Percentiles rank a stretch among this genome's conserved stretches.
Conservation (phyloP, 2,888 invertebrate genomes). For the Isoperla grammatica region DNA sequence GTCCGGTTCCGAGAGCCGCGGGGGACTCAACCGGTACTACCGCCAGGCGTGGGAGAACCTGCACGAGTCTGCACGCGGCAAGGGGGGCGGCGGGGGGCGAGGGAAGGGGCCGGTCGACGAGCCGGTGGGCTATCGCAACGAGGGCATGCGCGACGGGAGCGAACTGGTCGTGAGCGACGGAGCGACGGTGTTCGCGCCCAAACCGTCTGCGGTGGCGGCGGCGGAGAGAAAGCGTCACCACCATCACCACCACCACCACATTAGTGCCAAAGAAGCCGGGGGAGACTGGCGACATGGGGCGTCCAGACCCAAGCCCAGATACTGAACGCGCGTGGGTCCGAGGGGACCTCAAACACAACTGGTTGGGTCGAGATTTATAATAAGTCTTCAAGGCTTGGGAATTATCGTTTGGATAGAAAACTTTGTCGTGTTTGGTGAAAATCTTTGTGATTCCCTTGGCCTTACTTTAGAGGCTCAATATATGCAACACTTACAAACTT, state of each 20-base stretch:
- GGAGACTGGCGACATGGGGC: constrained; percentile 24
- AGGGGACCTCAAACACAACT: too few relatives aligned
- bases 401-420: constrained; percentile 3
- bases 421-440: background rate
- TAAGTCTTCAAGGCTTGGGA: constrained; percentile 1
- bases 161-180: constrained; percentile 68
- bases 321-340: constrained; percentile 17
- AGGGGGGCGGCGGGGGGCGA: constrained; percentile 38
- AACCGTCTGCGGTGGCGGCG: constrained; percentile 27
- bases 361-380: background rate
- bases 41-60: constrained; percentile 91
- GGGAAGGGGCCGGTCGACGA: constrained; percentile 69
- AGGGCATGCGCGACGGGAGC: constrained; percentile 63
- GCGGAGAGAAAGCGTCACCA: constrained; percentile 59
- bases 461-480: constrained; percentile 13
- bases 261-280: constrained; percentile 14
- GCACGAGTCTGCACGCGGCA: constrained; percentile 56
- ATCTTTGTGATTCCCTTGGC: constrained; percentile 23
- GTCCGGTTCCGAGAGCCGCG: constrained; percentile 75
- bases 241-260: constrained; percentile 63
- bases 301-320: constrained; percentile 21
- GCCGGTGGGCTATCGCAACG: constrained; percentile 53
- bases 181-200: constrained; percentile 38
- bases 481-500: too few relatives aligned
- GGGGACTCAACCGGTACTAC: constrained; percentile 78